These are phyloP conservation scores for Plebejus melissa DNA, from an alignment of 2,888 invertebrate genomes.

Conservation along the genomic window DNA sequence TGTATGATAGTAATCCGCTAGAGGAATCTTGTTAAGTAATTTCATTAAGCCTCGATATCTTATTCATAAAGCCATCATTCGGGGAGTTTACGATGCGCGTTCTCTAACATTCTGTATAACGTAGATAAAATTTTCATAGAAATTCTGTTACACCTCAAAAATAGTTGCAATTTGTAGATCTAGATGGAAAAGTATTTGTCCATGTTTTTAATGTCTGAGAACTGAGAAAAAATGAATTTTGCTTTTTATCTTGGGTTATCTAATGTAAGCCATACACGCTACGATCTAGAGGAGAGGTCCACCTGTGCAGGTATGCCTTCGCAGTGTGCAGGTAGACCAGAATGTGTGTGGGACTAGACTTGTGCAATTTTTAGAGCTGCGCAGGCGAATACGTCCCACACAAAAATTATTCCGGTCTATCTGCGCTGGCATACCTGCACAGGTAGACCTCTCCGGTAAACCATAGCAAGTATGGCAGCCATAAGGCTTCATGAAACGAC, in stretches of 20 bases:
- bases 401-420: background rate
- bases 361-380: too few species aligned
- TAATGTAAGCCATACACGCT: too few species aligned
- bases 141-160: background rate
- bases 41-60: conserved; percentile 27
- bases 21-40: conserved; percentile 29
- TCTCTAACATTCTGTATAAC: background rate
- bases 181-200: too few species aligned
- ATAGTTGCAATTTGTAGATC: too few species aligned
- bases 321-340: too few species aligned
- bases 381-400: background rate
- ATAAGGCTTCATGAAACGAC: background rate
- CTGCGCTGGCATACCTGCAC: background rate
- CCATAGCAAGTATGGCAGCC: background rate
- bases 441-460: background rate
- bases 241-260: too few species aligned
- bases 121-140: background rate
- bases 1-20: conserved; percentile 28
- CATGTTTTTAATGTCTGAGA: too few species aligned
- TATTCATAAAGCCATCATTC: conserved; percentile 26
- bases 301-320: too few species aligned
- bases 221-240: too few species aligned
- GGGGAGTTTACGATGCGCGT: background rate
- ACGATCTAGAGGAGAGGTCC: too few species aligned
- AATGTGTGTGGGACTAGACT: too few species aligned